Conservation (phyloP, 2,888 invertebrate genomes). For the Sepiola atlantica region DNA sequence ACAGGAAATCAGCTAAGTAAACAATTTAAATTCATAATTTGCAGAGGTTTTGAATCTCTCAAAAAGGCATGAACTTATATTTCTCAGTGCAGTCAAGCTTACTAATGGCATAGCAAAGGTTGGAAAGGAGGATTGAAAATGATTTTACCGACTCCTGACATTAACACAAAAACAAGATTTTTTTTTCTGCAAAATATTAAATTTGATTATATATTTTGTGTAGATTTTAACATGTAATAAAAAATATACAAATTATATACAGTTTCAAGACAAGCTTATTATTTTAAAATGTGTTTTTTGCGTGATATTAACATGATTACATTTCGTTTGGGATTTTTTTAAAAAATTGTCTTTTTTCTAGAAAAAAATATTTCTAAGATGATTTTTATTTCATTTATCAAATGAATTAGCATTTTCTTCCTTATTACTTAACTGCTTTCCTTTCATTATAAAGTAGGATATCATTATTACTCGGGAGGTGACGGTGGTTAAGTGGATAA, state of each 20-base stretch:
- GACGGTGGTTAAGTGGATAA: no score
- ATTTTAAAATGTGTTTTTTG: no score
- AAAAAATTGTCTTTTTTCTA: no score
- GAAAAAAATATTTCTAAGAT: neutral
- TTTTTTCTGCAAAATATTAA: neutral
- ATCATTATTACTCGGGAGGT: no score
- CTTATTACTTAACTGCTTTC: neutral
- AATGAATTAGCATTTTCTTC: neutral
- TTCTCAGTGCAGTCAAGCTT: neutral
- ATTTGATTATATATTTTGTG: neutral
- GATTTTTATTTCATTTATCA: neutral
- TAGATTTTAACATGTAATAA: neutral
- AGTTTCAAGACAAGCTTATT: neutral
- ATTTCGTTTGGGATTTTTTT: no score
- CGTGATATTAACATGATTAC: no score
- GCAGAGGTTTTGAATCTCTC: neutral
- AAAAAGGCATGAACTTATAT: neutral
- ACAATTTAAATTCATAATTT: neutral
- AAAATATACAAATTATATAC: neutral
- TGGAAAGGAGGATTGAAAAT: neutral
- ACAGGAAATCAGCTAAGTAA: neutral
- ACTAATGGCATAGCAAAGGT: neutral
- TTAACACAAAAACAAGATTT: neutral
- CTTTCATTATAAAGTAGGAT: no score
- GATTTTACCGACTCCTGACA: neutral